A percentile compares a stretch with the other conserved stretches of the same genome.
These are phyloP conservation scores for Argyresthia albistria DNA, from an alignment of 2,888 invertebrate genomes.

Conservation along the genomic window DNA sequence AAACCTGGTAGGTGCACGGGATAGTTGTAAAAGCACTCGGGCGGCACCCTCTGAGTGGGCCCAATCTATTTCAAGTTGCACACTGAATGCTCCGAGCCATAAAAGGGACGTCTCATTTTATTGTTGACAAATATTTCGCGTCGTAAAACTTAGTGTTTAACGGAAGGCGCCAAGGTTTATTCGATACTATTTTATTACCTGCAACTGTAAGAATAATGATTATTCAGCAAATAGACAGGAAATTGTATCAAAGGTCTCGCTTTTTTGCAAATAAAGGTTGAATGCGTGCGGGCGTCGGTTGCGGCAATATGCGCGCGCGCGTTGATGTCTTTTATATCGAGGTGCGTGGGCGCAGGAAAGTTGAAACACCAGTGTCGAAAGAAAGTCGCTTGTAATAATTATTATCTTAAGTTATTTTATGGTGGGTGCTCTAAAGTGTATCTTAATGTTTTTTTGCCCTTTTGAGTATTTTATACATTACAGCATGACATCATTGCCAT, in stretches of 20 bases:
- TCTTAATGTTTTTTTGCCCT: too few relatives aligned
- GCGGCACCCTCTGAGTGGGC: conserved; percentile 21
- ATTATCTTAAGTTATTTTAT: too few relatives aligned
- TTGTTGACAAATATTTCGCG: conserved; percentile 71
- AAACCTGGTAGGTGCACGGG: too few relatives aligned
- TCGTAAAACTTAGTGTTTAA: conserved; percentile 45
- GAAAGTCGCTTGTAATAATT: not conserved
- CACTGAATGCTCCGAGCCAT: conserved; percentile 50
- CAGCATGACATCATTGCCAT: too few relatives aligned
- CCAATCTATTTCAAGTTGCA: conserved; percentile 31
- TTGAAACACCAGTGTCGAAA: conserved; percentile 4
- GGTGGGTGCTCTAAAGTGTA: too few relatives aligned
- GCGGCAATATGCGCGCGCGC: conserved; percentile 23
- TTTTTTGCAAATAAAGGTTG: not conserved
- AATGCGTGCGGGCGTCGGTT: not conserved
- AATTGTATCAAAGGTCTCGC: conserved; percentile 27
- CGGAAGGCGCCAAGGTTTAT: conserved; percentile 63
- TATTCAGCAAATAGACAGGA: conserved; percentile 36
- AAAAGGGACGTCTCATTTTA: conserved; percentile 68
- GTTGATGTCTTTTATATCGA: conserved; percentile 53
- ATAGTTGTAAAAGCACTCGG: not conserved
- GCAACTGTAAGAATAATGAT: not conserved
- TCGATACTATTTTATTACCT: conserved; percentile 40
- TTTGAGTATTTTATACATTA: too few relatives aligned
- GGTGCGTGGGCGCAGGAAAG: conserved; percentile 34